Conservation (phyloP, 2,797 vertebrate genomes). For the Leptoclinus maculatus region DNA sequence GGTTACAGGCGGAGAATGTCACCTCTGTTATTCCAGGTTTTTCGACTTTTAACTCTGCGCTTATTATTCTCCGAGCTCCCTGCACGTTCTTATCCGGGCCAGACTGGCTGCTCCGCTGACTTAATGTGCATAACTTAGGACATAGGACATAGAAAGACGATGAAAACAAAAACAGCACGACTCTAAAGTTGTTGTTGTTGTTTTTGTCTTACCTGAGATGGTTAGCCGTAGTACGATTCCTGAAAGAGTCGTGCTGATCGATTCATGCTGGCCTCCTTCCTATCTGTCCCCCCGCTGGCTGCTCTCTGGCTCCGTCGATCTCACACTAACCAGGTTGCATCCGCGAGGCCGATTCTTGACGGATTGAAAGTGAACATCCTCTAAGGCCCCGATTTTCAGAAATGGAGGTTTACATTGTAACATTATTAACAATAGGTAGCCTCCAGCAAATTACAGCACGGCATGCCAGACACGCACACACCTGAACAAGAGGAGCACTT, state of each 20-base stretch:
- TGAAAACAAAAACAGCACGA: not conserved
- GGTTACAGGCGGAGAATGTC: constrained; percentile 62
- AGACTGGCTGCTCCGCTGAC: constrained; percentile 34
- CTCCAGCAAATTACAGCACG: constrained; percentile 11
- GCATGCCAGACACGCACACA: constrained; percentile 23
- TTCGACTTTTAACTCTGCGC: constrained; percentile 47
- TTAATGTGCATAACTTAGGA: constrained; percentile 40
- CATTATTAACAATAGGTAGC: not conserved
- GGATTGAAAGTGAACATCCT: constrained; percentile 31
- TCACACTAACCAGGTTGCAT: constrained; percentile 37
- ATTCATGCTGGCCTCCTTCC: constrained; percentile 40
- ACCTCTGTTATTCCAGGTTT: constrained; percentile 63
- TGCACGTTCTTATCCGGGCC: constrained; percentile 32
- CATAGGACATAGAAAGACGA: constrained; percentile 18
- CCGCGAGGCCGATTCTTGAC: constrained; percentile 7
- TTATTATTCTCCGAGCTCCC: constrained; percentile 50
- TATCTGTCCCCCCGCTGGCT: constrained; percentile 4
- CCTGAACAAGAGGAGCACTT: constrained; percentile 36
- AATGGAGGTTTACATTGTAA: constrained; percentile 28
- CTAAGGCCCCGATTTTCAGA: constrained; percentile 29
- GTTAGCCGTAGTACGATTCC: constrained; percentile 6
- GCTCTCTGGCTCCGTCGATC: constrained; percentile 37
- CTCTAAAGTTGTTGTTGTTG: not conserved
- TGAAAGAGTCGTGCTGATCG: constrained; percentile 20
- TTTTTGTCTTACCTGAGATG: constrained; percentile 8